Evolutionary conservation across 2,113 vertebrate species (phyloP).

Genomic region (Todiramphus chloris): DNA sequence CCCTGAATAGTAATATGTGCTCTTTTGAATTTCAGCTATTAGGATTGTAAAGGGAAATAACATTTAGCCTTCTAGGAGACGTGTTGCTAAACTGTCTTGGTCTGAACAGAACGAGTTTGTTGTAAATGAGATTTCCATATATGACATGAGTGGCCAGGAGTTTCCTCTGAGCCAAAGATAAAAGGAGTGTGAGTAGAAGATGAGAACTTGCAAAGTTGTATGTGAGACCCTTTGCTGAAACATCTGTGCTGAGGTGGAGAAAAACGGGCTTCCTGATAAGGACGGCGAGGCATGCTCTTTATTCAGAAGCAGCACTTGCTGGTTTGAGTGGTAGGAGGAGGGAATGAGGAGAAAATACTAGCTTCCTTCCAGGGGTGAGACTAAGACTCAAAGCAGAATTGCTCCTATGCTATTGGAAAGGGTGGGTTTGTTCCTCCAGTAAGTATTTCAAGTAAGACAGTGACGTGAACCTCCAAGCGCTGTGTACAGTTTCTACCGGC

Average conservation of each 20-base stretch:
- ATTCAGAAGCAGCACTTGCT: background rate
- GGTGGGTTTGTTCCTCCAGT: background rate
- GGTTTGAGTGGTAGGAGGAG: background rate
- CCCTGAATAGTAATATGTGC: background rate
- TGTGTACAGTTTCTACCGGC: background rate
- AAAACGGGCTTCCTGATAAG: background rate
- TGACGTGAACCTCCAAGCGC: background rate
- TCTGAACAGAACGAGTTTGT: background rate
- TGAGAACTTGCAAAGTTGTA: background rate
- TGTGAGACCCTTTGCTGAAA: background rate
- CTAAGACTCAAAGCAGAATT: background rate
- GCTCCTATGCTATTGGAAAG: background rate
- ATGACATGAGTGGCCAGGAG: rapidly evolving
- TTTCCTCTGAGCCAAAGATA: background rate
- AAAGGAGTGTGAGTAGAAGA: background rate
- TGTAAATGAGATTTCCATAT: background rate
- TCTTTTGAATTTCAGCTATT: background rate
- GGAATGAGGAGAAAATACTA: background rate
- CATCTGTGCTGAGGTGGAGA: background rate
- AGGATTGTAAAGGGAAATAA: background rate
- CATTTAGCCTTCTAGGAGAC: background rate
- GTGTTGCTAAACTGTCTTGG: background rate
- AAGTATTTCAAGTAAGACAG: background rate
- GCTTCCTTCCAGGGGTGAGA: background rate
- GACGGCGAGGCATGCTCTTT: background rate